Evolutionary conservation across 1,140 invertebrate genomes (phyloP).

Genomic region (Nasonia giraulti): DNA sequence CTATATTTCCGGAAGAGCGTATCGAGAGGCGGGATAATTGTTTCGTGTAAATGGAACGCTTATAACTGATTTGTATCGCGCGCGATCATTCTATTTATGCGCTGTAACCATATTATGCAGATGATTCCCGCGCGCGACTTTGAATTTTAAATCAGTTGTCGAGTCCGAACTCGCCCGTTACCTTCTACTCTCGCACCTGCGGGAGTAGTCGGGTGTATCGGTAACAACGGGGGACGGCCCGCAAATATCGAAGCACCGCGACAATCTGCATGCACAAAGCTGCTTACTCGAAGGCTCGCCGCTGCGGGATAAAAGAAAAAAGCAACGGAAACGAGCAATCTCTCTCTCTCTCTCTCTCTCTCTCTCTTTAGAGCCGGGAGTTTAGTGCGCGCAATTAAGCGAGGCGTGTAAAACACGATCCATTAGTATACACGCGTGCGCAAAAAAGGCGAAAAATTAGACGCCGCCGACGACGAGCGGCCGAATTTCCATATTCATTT

Average conservation of each 20-base stretch:
- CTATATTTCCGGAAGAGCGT: slow-evolving; percentile 34
- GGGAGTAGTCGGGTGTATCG: too few species aligned
- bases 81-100: too few species aligned
- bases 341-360: slow-evolving; percentile 30
- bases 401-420: slow-evolving; percentile 10
- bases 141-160: too few species aligned
- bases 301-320: background rate
- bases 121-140: too few species aligned
- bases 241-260: too few species aligned
- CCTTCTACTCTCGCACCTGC: too few species aligned
- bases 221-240: too few species aligned
- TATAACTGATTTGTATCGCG: background rate
- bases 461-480: background rate
- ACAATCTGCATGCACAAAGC: too few species aligned
- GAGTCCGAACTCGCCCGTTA: too few species aligned
- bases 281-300: too few species aligned
- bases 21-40: slow-evolving; percentile 38
- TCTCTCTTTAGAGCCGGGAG: slow-evolving; percentile 9
- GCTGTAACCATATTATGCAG: too few species aligned
- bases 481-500: slow-evolving; percentile 48
- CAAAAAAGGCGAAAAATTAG: background rate
- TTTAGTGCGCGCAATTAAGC: slow-evolving; percentile 36
- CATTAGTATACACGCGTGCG: background rate
- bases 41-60: slow-evolving; percentile 47
- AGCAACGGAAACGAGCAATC: slow-evolving; percentile 24